A percentile compares a stretch with the other conserved stretches of the same genome.
phyloP scores from a whole-genome alignment of 2,797 vertebrate genomes.

The Characodon lateralis region DNA sequence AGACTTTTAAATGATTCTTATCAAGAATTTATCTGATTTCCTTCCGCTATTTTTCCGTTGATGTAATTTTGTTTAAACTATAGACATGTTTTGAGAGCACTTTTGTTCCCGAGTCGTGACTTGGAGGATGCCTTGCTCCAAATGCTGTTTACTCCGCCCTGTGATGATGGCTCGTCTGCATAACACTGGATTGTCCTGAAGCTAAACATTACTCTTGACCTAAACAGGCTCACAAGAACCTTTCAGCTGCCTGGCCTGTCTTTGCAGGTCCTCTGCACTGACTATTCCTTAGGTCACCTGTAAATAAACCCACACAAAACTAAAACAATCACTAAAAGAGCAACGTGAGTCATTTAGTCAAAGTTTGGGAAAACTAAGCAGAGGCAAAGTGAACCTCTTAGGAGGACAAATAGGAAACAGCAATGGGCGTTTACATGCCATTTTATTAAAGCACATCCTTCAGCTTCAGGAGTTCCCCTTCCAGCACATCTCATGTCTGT shows the following conservation, averaged over 20 bases:
- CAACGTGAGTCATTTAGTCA: not conserved
- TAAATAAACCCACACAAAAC: slow-evolving; percentile 7
- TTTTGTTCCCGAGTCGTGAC: slow-evolving; percentile 22
- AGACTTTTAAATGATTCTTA: too few species aligned
- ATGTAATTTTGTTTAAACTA: slow-evolving; percentile 34
- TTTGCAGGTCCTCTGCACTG: not conserved
- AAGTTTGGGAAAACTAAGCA: not conserved
- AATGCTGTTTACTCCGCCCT: not conserved
- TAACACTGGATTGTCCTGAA: not conserved
- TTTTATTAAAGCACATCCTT: slow-evolving; percentile 45
- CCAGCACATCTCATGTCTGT: slow-evolving; percentile 47
- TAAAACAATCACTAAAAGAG: not conserved
- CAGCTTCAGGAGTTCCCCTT: slow-evolving; percentile 39
- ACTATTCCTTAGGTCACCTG: not conserved
- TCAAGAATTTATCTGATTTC: too few species aligned
- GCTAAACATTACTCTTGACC: not conserved
- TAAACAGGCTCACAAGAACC: not conserved
- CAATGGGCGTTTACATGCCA: slow-evolving; percentile 29
- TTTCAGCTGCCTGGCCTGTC: not conserved
- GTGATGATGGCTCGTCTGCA: slow-evolving; percentile 8
- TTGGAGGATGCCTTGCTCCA: slow-evolving; percentile 32
- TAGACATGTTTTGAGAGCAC: slow-evolving; percentile 22
- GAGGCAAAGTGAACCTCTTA: slow-evolving; percentile 25
- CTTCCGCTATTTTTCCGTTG: slow-evolving; percentile 16
- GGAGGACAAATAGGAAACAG: slow-evolving; percentile 16